phyloP scores from a whole-genome alignment of 2,113 vertebrate genomes.

The Poeciliopsis occidentalis region DNA sequence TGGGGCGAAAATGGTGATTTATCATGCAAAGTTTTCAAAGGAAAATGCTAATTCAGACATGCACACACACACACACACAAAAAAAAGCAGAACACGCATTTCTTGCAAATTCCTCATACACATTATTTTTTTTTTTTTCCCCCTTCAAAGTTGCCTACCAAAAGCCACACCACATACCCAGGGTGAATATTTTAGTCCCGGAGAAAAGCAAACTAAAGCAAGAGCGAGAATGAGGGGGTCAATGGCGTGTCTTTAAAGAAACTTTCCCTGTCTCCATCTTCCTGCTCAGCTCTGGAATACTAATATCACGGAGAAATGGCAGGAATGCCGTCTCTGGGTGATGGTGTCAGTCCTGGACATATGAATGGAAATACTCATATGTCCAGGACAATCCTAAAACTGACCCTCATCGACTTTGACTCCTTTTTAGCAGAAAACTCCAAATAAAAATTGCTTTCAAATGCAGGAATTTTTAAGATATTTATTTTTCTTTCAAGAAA shows the following conservation, averaged over 20 bases:
- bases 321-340: conserved; percentile 90
- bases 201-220: conserved; percentile 93
- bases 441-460: background rate
- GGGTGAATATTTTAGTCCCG: conserved; percentile 96
- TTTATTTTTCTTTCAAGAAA: background rate
- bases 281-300: conserved; percentile 85
- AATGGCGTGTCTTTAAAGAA: conserved; percentile 91
- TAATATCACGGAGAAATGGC: conserved; percentile 88
- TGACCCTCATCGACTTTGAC: conserved; percentile 84
- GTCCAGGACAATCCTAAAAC: conserved; percentile 89
- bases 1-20: conserved; percentile 67
- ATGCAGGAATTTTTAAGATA: background rate
- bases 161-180: conserved; percentile 83
- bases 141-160: conserved; percentile 73
- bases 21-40: conserved; percentile 80
- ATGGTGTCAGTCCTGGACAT: conserved; percentile 89
- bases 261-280: conserved; percentile 80
- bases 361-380: conserved; percentile 87
- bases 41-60: conserved; percentile 74
- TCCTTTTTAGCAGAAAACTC: conserved; percentile 33
- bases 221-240: conserved; percentile 89
- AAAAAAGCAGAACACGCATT: conserved; percentile 28
- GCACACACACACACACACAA: conserved; percentile 23
- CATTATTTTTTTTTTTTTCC: conserved; percentile 16
- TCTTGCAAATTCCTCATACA: conserved; percentile 52